Conservation (phyloP, 2,888 invertebrate species). For the Oeneis ivallda region DNA sequence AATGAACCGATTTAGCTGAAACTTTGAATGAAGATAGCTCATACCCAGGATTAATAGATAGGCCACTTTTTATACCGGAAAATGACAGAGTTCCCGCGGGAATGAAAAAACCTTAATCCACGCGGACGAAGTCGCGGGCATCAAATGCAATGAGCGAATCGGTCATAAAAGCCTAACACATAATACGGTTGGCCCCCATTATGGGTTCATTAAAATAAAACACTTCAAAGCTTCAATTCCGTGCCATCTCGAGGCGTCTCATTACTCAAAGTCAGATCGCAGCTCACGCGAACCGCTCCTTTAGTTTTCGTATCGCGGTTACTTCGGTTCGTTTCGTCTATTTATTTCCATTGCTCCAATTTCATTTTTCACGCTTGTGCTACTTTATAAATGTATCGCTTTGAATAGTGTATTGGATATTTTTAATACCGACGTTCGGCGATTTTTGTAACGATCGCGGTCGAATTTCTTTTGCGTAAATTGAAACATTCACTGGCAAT, state of each 20-base stretch:
- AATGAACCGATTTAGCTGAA: too few relatives aligned
- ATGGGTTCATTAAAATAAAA: conserved; percentile 65
- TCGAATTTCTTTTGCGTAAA: neutral
- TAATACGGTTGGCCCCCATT: conserved; percentile 67
- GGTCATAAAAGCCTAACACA: too few relatives aligned
- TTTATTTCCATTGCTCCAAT: conserved; percentile 39
- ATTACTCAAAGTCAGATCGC: conserved; percentile 70
- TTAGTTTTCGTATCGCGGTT: conserved; percentile 45
- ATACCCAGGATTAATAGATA: too few relatives aligned
- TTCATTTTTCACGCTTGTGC: conserved; percentile 29
- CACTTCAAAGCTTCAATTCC: conserved; percentile 56
- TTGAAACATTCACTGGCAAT: too few relatives aligned
- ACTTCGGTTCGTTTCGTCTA: conserved; percentile 36
- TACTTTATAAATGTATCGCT: conserved; percentile 13
- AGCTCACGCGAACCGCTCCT: conserved; percentile 66
- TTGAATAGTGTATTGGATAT: neutral
- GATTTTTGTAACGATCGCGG: neutral
- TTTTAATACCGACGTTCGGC: conserved; percentile 1
- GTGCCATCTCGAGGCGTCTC: conserved; percentile 61
- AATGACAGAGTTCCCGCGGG: too few relatives aligned
- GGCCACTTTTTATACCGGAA: too few relatives aligned
- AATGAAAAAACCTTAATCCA: too few relatives aligned
- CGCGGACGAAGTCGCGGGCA: too few relatives aligned
- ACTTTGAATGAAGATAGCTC: too few relatives aligned
- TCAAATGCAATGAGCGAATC: too few relatives aligned